Percentiles rank a stretch among this genome's conserved stretches.
phyloP scores from a whole-genome alignment of 2,797 vertebrate genomes.

The Microchirus variegatus region DNA sequence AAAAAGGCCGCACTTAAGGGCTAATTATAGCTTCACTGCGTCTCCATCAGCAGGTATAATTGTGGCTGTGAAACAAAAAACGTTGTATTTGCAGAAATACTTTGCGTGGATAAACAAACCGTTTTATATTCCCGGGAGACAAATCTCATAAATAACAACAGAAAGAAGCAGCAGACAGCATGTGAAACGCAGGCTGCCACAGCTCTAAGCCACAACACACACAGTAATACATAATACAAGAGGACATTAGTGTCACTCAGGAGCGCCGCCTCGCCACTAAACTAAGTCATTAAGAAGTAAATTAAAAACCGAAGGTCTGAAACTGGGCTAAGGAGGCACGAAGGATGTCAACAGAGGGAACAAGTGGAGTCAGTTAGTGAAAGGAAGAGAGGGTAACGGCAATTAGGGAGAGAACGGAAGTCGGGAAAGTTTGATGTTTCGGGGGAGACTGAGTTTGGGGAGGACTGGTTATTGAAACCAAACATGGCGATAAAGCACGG shows the following conservation, averaged over 20 bases:
- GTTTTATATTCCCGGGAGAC: not conserved
- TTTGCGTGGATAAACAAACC: not conserved
- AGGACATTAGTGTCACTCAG: not conserved
- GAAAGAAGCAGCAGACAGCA: not conserved
- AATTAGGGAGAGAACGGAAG: constrained; percentile 65
- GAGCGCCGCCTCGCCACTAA: not conserved
- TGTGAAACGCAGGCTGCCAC: not conserved
- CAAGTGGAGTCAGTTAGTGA: constrained; percentile 16
- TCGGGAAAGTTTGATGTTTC: constrained; percentile 62
- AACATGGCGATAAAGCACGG: constrained; percentile 58
- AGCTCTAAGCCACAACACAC: not conserved
- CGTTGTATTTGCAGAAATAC: not conserved
- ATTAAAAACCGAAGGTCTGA: constrained; percentile 66
- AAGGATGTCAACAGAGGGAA: constrained; percentile 50
- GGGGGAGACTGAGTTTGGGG: constrained; percentile 45
- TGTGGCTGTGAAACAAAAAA: constrained; percentile 6
- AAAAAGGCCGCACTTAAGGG: not conserved
- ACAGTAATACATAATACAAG: not conserved
- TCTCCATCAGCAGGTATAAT: not conserved
- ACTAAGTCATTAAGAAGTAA: constrained; percentile 36
- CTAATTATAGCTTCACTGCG: not conserved
- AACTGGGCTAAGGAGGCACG: constrained; percentile 47
- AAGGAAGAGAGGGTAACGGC: no score
- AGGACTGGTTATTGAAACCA: constrained; percentile 64
- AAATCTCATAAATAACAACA: constrained; percentile 5